phyloP scores from a whole-genome alignment of 2,888 invertebrate genomes.

The Alloplasta piceator region DNA sequence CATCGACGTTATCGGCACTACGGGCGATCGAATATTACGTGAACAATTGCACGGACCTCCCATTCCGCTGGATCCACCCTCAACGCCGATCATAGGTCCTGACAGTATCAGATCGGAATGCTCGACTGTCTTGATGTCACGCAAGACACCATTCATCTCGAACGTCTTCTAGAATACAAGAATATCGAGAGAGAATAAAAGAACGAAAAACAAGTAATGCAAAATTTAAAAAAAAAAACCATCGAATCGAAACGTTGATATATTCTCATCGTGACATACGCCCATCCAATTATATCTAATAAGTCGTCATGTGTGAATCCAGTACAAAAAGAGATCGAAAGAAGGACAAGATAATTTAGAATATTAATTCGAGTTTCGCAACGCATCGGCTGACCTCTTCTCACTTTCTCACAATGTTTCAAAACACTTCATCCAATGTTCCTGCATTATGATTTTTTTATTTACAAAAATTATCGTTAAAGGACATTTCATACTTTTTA shows the following conservation, averaged over 20 bases:
- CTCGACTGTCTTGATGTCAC: slow-evolving; percentile 59
- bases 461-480: slow-evolving; percentile 50
- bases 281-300: slow-evolving; percentile 39
- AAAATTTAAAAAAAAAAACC: slow-evolving; percentile 12
- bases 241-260: slow-evolving; percentile 16
- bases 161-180: slow-evolving; percentile 59
- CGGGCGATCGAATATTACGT: slow-evolving; percentile 69
- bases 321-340: slow-evolving; percentile 63
- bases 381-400: slow-evolving; percentile 9
- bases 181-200: slow-evolving; percentile 16
- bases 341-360: not conserved
- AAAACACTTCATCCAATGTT: slow-evolving; percentile 31
- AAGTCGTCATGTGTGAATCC: slow-evolving; percentile 52
- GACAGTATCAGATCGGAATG: slow-evolving; percentile 67
- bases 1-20: slow-evolving; percentile 67
- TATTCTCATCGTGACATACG: slow-evolving; percentile 38
- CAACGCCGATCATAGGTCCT: slow-evolving; percentile 51
- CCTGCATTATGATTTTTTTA: slow-evolving; percentile 39
- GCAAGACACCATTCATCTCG: slow-evolving; percentile 61
- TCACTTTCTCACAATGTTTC: not conserved
- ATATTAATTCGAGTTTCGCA: slow-evolving; percentile 29
- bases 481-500: slow-evolving; percentile 35
- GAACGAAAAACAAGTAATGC: slow-evolving; percentile 4
- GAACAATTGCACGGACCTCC: slow-evolving; percentile 66
- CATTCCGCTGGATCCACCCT: slow-evolving; percentile 61